phyloP scores from a whole-genome alignment of 2,888 invertebrate species.

The Carpatolechia fugitivella region DNA sequence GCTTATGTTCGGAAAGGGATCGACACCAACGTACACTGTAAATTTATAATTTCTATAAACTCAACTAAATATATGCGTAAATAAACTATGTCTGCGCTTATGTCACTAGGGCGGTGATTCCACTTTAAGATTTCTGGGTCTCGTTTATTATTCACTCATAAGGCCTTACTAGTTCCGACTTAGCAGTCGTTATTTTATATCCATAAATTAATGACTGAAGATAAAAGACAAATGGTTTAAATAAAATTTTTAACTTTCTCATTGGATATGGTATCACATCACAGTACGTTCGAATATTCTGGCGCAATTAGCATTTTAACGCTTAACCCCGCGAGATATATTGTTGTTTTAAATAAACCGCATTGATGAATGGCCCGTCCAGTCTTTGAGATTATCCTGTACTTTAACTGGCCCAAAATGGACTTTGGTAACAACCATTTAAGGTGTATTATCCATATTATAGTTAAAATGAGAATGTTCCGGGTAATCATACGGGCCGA shows the following conservation, averaged over 20 bases:
- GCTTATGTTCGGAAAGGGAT: too few species aligned
- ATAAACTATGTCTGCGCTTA: too few species aligned
- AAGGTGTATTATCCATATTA: not conserved
- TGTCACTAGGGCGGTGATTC: not conserved
- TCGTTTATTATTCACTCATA: not conserved
- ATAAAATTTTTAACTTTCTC: conserved; percentile 9
- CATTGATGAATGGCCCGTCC: conserved; percentile 45
- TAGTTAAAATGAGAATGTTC: conserved; percentile 25
- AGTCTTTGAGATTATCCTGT: conserved; percentile 28
- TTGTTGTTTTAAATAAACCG: conserved; percentile 50
- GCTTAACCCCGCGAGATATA: conserved; percentile 42
- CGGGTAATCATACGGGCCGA: conserved; percentile 28
- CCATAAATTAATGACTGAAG: conserved; percentile 22
- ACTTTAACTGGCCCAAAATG: conserved; percentile 2
- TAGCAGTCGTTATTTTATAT: conserved; percentile 11
- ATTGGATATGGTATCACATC: conserved; percentile 1
- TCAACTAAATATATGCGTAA: too few species aligned
- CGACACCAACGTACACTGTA: too few species aligned
- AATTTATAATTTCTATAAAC: too few species aligned
- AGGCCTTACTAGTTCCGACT: conserved; percentile 4
- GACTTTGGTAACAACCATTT: not conserved
- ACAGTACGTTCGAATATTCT: conserved; percentile 27
- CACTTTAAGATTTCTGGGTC: not conserved
- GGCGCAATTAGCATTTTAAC: conserved; percentile 36
- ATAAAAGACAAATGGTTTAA: conserved; percentile 36